Evolutionary conservation across 2,113 vertebrate species (phyloP), one percentile per base, ranked within the genome.

Genomic region (Mesitornis unicolor): DNA sequence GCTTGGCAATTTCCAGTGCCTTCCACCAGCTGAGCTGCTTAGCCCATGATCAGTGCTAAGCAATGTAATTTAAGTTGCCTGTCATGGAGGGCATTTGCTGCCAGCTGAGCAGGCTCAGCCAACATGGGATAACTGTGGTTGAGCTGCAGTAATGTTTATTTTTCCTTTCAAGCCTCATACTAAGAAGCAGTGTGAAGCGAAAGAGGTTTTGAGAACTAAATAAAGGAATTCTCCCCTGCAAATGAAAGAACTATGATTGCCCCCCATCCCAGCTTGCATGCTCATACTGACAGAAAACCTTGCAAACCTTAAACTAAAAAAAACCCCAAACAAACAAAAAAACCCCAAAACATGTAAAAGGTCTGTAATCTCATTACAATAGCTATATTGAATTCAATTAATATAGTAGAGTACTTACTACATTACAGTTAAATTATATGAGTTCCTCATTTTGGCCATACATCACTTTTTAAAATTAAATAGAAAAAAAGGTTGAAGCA

Each of bases 161-260:
- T 81, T 70, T 84, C 68, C 83, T 74, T 71, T 35, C 57, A 70
- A 74, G 64, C 45, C 51, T 71, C 86, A 36, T 10, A 59, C 38
- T 60, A 76, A 75, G 78, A 54, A 92, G 84, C 79, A 92, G 35
- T 21, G 80, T 54, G 64, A 95, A 79, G 71, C 69, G 78, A 84
- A 85, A 87, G 67, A 89, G 29, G 19, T 60, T 86, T 69, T 76
- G 35, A 79, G 29, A 38, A 43, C 18, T 74, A 81, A 89, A 28
- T 26, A 64, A 59, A 14, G 26, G 60, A 88, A 87, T 14, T 53
- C 15, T 89, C 8, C 36, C 53, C 57, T 36, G 60, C 11, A 35
- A 79, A 82, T 20, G 28, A 16, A 61, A 81, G 87, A 50, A 25
- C 11, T 25, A 14, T 17, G 35, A 25, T n/a, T 36, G 35, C 11